Evolutionary conservation across 2,888 invertebrate genomes (phyloP), one percentile per base, ranked within the genome.

Genomic region (Aphidoletes aphidimyza): DNA sequence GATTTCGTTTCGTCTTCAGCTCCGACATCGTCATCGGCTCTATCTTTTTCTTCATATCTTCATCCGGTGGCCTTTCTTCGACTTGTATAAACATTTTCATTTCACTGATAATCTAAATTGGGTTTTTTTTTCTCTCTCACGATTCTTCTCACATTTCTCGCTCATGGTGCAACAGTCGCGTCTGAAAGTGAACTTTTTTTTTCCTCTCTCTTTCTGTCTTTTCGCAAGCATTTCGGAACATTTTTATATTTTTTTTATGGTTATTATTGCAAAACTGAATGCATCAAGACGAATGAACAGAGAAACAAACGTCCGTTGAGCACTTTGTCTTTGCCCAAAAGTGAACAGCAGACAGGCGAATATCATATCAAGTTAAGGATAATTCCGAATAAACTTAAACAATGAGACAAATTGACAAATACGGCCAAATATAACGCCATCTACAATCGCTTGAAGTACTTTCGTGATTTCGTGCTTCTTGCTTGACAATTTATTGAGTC

Each of bases 221-320:
- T 42, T 14, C 42, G 14, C 54, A 19, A 54, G 19, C 30, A 69
- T 69, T 69, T 34, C 30, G 47, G n/a, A n/a, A 54, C 34, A 34
- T 26, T 30, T 14, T 5, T 34, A 54, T 34, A 30, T 26, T 69
- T 22, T 54, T 69, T 69, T 69, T 69, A 69, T 69, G 69, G 30
- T 69, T 30, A 69, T 69, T 69, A 69, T 69, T 69, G 30, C 69
- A 69, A 69, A n/a, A 69, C 69, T 69, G 69, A n/a, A 69, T 69
- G 69, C 69, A 69, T 54, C 14, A 30, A 54, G 22, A 54, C 54
- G 47, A 69, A 69, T 30, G 69, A 30, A 69, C 42, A 14, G 8
- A 42, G 14, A n/a, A 69, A 69, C 26, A 69, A 69, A n/a, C n/a
- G n/a, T n/a, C n/a, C n/a, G n/a, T n/a, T n/a, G n/a, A n/a, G 69